Base-by-base conservation (phyloP, 2,797 vertebrate genomes). In the Bovichtus variegatus region DNA sequence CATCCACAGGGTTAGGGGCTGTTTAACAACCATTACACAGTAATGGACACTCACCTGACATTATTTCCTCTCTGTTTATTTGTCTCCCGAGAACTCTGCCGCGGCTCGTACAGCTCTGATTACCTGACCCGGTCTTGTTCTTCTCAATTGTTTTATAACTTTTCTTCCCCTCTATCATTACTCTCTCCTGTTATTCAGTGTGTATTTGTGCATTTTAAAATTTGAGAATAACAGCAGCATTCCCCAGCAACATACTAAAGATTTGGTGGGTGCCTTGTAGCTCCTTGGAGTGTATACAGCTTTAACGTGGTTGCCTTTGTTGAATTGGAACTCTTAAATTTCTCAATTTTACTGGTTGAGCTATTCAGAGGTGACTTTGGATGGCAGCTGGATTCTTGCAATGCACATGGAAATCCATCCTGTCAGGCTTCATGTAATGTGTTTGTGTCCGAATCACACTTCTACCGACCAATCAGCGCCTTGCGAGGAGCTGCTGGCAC, bases 81-180 rank as follows among this genome's bases (percentile, higher is more conserved):
- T 87, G 86, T 85, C 87, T 91, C 73, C 25, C 82, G 79, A 91
- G 78, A 85, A 63, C 60, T 70, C 43, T 51, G 71, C 59, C 11
- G 18, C 66, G 59, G 57, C 55, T 36, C 40, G 19, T 5, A 34
- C 38, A 46, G 38, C 71, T 88, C 76, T n/a, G 40, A 62, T 82
- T 80, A 78, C 57, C 18, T 57, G 76, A 74, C 71, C 72, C 66
- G 55, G 13, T 18, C 57, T 66, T 69, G 23, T 51, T 66, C 65
- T 34, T 47, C 47, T 62, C 53, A 8, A 5, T 62, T 68, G 21
- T 67, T 43, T 71, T 3, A 13, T 47, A 7, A n/a, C 18, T 29
- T 67, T 38, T 47, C 44, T 40, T 21, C 29, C 23, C 15, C 19
- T 50, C 10, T 0, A 53, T 36, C 27, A 40, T 62, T 38, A 10